Evolutionary conservation across 1,140 invertebrate species (phyloP), one percentile per base, ranked within the genome.

Genomic region (Rhyacophila brunnea): DNA sequence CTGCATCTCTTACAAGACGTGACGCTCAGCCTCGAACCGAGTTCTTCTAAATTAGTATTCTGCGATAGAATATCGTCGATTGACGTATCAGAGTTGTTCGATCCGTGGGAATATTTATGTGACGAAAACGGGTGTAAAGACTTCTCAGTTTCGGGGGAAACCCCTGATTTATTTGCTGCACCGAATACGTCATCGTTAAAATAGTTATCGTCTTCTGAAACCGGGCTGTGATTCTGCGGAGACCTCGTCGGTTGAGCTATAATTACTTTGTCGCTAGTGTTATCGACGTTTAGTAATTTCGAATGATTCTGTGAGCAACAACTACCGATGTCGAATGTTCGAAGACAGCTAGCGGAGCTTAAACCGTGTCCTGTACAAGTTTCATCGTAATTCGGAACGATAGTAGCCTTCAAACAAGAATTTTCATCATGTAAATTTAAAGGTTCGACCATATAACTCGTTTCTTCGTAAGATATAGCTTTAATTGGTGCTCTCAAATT

Each of bases 141-240:
- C 70, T 72, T 78, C 57, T 78, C 76, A 61, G 77, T 78, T 68
- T 84, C 81, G 9, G 82, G 81, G 0, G 82, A 83, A 1, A 81
- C 59, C 35, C 81, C 71, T 10, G 74, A 80, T 62, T 83, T 82
- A 20, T 78, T 81, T 18, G 80, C 81, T 4, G 71, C 75, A 64
- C 82, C 81, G 61, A 87, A 87, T 2, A 87, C 84, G 66, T 87
- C 85, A 67, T 87, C 85, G 36, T 77, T 75, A 58, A 82, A 80
- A 36, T 83, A 81, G 23, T 82, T 72, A 64, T 86, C 84, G 55
- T 86, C 84, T 58, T 85, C 84, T 2, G 83, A 86, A 59, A 85
- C 78, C 0, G 84, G 85, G 66, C 80, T 83, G 57, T 75, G 76
- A 63, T 78, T 77, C 7, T 80, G 80, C 5, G 82, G 82, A 0